Evolutionary conservation across 2,797 vertebrate genomes (phyloP).

Genomic region (Amniataba percoides): DNA sequence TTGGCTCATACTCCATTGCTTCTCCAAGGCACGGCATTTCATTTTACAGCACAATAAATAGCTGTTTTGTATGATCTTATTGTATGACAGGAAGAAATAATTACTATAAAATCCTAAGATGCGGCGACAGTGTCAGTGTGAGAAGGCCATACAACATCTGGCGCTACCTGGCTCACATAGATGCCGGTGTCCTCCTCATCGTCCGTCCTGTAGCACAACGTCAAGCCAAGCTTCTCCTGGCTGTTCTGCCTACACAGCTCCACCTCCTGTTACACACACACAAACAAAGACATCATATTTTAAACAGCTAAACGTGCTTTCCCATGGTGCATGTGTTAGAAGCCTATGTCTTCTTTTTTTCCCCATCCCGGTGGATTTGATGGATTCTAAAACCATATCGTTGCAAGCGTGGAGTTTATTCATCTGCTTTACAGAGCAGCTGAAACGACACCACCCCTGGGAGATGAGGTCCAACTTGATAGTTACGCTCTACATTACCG

Average conservation of each 20-base stretch:
- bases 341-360: background rate
- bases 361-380: background rate
- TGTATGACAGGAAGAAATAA: background rate
- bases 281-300: constrained; percentile 19
- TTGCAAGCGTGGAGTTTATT: constrained; percentile 8
- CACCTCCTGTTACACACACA: constrained; percentile 88
- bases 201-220: constrained; percentile 95
- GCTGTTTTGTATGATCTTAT: background rate
- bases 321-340: constrained; percentile 7
- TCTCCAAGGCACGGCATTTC: background rate
- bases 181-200: constrained; percentile 95
- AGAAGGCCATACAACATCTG: background rate
- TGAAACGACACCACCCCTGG: constrained; percentile 21
- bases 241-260: constrained; percentile 91
- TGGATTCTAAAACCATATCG: constrained; percentile 13
- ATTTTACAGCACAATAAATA: constrained; percentile 15
- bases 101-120: background rate
- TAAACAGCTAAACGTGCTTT: background rate
- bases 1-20: constrained; percentile 5
- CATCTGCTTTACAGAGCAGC: constrained; percentile 22
- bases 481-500: constrained; percentile 1
- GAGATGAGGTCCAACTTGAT: constrained; percentile 19
- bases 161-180: constrained; percentile 93
- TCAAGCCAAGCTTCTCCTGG: constrained; percentile 95
- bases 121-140: background rate